Percentiles rank a stretch among this genome's conserved stretches.
phyloP scores from a whole-genome alignment of 1,140 invertebrate genomes.

The Meloidogyne chitwoodi region DNA sequence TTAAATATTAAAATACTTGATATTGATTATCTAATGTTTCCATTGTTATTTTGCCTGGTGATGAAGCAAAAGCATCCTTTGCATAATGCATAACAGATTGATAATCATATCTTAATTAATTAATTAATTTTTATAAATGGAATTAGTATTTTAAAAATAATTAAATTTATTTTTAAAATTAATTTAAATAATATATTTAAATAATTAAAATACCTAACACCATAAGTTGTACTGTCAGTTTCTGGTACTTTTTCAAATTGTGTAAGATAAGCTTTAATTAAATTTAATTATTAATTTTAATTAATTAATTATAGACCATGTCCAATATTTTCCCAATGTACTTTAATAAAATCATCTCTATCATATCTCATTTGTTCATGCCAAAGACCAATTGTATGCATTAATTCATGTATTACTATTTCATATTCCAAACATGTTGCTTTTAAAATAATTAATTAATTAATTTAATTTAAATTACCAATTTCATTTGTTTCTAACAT shows the following conservation, averaged over 20 bases:
- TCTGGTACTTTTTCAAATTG: conserved; percentile 55
- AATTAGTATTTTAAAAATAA: too few species aligned
- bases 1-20: conserved; percentile 30
- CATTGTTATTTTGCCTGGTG: conserved; percentile 41
- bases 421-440: conserved; percentile 48
- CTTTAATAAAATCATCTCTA: conserved; percentile 35
- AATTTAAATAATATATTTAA: too few species aligned
- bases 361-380: conserved; percentile 51
- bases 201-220: conserved; percentile 26
- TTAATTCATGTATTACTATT: conserved; percentile 48
- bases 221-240: conserved; percentile 53
- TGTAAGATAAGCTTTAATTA: conserved; percentile 45
- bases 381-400: conserved; percentile 51
- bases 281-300: background rate
- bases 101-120: conserved; percentile 43
- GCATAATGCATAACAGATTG: conserved; percentile 54
- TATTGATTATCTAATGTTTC: conserved; percentile 45
- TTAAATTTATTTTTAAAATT: too few species aligned
- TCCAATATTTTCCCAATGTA: conserved; percentile 39
- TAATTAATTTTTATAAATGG: background rate
- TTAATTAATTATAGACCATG: conserved; percentile 5
- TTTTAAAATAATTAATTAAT: background rate
- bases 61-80: conserved; percentile 50
- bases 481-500: conserved; percentile 37
- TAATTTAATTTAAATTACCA: conserved; percentile 12